A percentile compares a stretch with the other conserved stretches of the same genome.
Evolutionary conservation across 2,888 invertebrate genomes (phyloP).

Genomic region (Brachyptera risi): DNA sequence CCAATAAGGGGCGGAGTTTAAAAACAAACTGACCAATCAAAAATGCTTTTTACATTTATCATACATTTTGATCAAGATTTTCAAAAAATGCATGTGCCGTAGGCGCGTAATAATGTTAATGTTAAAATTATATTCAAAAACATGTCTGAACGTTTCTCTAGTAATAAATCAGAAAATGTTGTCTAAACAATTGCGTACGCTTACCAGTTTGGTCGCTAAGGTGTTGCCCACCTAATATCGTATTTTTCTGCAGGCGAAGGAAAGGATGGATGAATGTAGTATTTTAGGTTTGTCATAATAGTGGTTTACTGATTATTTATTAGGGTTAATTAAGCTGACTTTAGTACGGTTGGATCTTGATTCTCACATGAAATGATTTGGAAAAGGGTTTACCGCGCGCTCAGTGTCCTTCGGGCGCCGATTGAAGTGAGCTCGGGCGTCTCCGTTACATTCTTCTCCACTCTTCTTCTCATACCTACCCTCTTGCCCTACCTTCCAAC

Average conservation of each 20-base stretch:
- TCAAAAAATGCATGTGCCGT: conserved; percentile 7
- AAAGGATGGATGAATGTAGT: neutral
- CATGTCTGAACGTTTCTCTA: conserved; percentile 2
- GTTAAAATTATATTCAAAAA: conserved; percentile 19
- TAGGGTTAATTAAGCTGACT: conserved; percentile 4
- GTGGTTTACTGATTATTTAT: conserved; percentile 4
- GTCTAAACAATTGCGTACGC: conserved; percentile 4
- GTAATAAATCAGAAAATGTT: conserved; percentile 11
- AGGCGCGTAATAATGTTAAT: conserved; percentile 15
- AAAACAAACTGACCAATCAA: conserved; percentile 14
- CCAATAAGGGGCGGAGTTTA: conserved; percentile 20
- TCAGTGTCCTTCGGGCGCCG: too few species aligned
- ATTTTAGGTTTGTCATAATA: neutral
- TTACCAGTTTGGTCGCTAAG: neutral
- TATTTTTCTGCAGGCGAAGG: conserved; percentile 7
- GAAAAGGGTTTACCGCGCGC: too few species aligned
- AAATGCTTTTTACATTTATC: conserved; percentile 17
- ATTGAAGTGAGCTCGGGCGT: too few species aligned
- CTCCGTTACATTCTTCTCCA: too few species aligned
- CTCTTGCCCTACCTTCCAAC: too few species aligned
- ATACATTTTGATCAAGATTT: conserved; percentile 15
- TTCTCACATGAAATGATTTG: too few species aligned
- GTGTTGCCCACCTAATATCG: neutral
- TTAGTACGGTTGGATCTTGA: neutral
- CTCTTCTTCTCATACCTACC: too few species aligned